Base-by-base conservation (phyloP, 92 coral and sea anemone genomes). In the Umimayanthus chanpuru region DNA sequence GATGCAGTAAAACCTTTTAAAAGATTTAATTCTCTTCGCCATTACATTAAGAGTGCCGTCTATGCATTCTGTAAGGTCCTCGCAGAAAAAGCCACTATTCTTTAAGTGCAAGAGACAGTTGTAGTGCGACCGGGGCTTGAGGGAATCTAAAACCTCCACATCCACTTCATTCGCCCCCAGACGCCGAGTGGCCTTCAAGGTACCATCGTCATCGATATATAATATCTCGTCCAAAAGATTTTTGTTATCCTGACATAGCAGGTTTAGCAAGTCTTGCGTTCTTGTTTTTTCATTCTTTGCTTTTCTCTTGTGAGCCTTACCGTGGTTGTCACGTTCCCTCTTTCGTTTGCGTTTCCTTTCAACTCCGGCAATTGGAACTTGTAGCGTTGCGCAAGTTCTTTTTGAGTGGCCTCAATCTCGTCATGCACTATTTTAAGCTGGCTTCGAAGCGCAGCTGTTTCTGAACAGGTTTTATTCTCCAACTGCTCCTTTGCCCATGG, bases 21-120 rank as follows among this genome's bases (percentile, higher is more conserved):
- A 79, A 47, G 64, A 79, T 79, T 53, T 79, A 23, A 55, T 50
- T 79, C 83, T 79, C 83, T 79, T 25, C 83, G 65, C 28, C 65
- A 56, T 56, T 56, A 56, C 65, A 56, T 56, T 56, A 56, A 56
- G 65, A 56, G 65, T 23, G 23, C 73, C 53, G 73, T 58, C 28
- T 81, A 81, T 81, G 85, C 47, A 61, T 32, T 81, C 73, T 81
- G 73, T 81, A 55, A 80, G 70, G 29, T 56, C 84, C 8, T 80
- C 71, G 28, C 84, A 80, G 82, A 79, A 55, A 80, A 32, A 80
- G 44, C 84, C 71, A 80, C 71, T 47, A 80, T 80, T 80, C 47
- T 80, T 80, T 49, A 80, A 80, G 85, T 80, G 85, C 85, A 80
- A 80, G 85, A 56, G 72, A 58, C 50, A 80, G 85, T 80, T 80